These are phyloP conservation scores for Lindbergichthys nudifrons DNA, from an alignment of 2,797 vertebrate species.

Conservation along the genomic window DNA sequence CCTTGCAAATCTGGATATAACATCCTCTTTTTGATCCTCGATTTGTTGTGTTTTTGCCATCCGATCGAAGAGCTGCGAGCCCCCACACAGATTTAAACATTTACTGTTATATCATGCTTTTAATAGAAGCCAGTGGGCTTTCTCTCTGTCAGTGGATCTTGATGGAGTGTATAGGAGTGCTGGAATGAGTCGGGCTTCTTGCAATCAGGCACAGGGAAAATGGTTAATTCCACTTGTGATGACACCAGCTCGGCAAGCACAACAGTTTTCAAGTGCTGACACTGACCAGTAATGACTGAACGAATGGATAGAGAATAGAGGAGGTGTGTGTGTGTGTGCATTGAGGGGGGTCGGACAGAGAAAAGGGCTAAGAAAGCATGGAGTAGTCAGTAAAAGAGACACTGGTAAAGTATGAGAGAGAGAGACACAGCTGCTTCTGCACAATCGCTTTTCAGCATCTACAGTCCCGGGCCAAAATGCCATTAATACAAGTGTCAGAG, in stretches of 20 bases:
- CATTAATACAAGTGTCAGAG: conserved; percentile 97
- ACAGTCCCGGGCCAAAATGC: conserved; percentile 91
- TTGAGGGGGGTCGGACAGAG: conserved; percentile 44
- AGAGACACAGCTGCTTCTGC: conserved; percentile 88
- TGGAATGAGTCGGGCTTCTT: conserved; percentile 77
- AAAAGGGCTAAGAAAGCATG: conserved; percentile 57
- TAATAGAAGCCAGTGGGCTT: conserved; percentile 67
- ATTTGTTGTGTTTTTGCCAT: conserved; percentile 7
- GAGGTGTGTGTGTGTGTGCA: conserved; percentile 60
- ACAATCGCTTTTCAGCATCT: conserved; percentile 92
- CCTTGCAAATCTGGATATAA: too few species aligned
- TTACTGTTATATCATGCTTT: conserved; percentile 75
- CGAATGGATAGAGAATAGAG: conserved; percentile 87
- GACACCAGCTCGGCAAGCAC: conserved; percentile 89
- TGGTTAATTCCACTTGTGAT: conserved; percentile 89
- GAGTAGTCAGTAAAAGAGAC: conserved; percentile 78
- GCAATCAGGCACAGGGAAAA: conserved; percentile 84
- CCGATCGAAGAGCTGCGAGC: neutral
- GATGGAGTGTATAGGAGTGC: conserved; percentile 78
- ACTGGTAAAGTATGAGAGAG: conserved; percentile 73
- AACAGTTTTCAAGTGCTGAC: conserved; percentile 91
- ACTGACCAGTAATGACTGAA: conserved; percentile 91
- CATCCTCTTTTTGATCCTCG: neutral
- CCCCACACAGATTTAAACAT: conserved; percentile 35
- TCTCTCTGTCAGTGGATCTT: conserved; percentile 72